A percentile compares a stretch with the other conserved stretches of the same genome.
Conservation (phyloP, 1,140 invertebrate genomes). For the Calliopsis andreniformis region DNA sequence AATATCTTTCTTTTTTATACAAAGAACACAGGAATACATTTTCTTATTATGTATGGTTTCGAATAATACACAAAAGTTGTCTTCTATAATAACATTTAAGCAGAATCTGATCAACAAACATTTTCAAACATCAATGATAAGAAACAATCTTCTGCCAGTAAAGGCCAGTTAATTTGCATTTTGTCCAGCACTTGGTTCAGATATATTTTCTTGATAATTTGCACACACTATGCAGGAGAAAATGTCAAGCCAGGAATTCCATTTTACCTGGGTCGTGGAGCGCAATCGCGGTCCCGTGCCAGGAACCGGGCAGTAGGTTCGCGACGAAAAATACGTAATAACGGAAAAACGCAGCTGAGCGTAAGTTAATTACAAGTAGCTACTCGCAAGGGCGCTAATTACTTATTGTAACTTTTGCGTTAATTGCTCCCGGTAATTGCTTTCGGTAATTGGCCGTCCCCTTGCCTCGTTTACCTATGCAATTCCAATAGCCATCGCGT, state of each 20-base stretch:
- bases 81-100: not conserved
- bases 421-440: slow-evolving; percentile 75
- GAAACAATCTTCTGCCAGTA: no score
- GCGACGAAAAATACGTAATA: slow-evolving; percentile 62
- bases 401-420: slow-evolving; percentile 77
- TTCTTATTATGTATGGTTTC: no score
- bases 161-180: no score
- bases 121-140: no score
- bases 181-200: no score
- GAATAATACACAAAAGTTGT: no score
- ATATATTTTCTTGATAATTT: not conserved
- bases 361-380: slow-evolving; percentile 73
- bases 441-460: slow-evolving; percentile 69
- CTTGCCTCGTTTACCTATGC: slow-evolving; percentile 52
- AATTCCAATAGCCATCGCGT: slow-evolving; percentile 26
- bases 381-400: slow-evolving; percentile 71
- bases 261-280: not conserved
- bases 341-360: slow-evolving; percentile 70
- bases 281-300: slow-evolving; percentile 33
- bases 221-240: not conserved
- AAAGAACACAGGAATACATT: no score
- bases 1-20: no score
- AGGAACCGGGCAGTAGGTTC: slow-evolving; percentile 11
- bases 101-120: no score
- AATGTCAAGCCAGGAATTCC: not conserved